Evolutionary conservation across 2,797 vertebrate genomes (phyloP).

Genomic region (Falco novaeseelandiae): DNA sequence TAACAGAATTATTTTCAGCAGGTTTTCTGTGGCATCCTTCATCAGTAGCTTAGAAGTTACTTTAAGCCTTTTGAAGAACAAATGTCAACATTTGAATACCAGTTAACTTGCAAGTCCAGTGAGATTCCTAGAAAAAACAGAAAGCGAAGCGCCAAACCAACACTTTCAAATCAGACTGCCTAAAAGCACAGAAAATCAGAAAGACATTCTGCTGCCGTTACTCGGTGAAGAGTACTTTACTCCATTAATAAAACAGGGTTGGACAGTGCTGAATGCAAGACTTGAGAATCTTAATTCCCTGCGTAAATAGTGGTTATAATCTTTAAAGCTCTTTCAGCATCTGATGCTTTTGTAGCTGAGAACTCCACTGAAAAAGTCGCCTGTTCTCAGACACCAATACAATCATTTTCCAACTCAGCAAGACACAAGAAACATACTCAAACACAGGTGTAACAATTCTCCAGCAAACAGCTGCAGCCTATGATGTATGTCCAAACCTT

Average conservation of each 20-base stretch:
- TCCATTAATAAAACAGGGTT: neutral
- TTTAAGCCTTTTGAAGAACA: neutral
- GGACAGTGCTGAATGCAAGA: neutral
- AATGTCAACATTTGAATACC: neutral
- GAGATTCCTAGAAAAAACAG: neutral
- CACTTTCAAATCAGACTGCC: neutral
- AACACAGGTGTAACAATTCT: neutral
- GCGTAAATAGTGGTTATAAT: neutral
- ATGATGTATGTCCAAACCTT: neutral
- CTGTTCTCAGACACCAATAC: neutral
- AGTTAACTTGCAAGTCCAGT: neutral
- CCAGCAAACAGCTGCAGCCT: neutral
- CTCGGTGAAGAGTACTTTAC: neutral
- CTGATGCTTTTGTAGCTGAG: neutral
- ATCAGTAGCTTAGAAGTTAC: neutral
- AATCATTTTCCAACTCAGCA: neutral
- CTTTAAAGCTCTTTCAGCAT: neutral
- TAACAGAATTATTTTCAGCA: neutral
- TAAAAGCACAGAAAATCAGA: neutral
- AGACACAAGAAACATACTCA: neutral
- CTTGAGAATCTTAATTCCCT: neutral
- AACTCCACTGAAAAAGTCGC: neutral
- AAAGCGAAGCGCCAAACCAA: neutral
- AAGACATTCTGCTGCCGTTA: neutral
- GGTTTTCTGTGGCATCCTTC: neutral